Conservation (phyloP, 1,140 invertebrate species). For the Drosophila ficusphila region DNA sequence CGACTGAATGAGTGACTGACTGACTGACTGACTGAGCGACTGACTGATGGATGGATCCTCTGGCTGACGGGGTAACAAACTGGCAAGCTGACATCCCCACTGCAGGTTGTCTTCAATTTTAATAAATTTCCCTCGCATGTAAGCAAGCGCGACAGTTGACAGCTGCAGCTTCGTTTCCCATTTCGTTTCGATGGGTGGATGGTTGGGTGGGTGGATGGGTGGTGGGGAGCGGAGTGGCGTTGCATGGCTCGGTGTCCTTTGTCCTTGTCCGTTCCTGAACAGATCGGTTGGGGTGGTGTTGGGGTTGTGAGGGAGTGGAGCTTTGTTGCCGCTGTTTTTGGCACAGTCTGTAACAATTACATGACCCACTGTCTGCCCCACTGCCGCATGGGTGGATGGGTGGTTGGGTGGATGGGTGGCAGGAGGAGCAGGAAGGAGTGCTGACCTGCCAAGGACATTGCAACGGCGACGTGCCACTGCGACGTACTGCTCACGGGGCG, state of each 20-base stretch:
- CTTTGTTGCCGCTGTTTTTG: slow-evolving; percentile 47
- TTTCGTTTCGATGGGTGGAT: slow-evolving; percentile 2
- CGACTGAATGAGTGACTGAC: neutral
- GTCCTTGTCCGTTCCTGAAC: slow-evolving; percentile 31
- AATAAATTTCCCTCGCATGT: slow-evolving; percentile 74
- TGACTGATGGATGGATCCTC: slow-evolving; percentile 1
- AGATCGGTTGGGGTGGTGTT: neutral
- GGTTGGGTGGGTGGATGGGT: slow-evolving; percentile 13
- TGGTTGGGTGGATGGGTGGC: neutral
- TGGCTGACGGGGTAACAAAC: slow-evolving; percentile 17
- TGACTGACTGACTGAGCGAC: neutral
- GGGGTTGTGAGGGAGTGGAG: neutral
- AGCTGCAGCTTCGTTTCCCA: slow-evolving; percentile 36
- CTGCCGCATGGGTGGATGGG: neutral
- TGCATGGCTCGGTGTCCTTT: neutral
- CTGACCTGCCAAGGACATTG: slow-evolving; percentile 63
- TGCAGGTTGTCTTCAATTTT: slow-evolving; percentile 73
- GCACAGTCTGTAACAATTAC: slow-evolving; percentile 54
- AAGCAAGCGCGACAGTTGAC: slow-evolving; percentile 76
- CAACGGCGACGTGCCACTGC: slow-evolving; percentile 44
- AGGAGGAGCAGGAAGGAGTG: neutral
- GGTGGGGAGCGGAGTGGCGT: no score
- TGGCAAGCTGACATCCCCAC: slow-evolving; percentile 32
- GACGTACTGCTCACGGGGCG: slow-evolving; percentile 30
- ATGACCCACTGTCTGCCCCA: slow-evolving; percentile 13